Conservation (phyloP, 2,113 vertebrate genomes). For the Dendropsophus ebraccatus region DNA sequence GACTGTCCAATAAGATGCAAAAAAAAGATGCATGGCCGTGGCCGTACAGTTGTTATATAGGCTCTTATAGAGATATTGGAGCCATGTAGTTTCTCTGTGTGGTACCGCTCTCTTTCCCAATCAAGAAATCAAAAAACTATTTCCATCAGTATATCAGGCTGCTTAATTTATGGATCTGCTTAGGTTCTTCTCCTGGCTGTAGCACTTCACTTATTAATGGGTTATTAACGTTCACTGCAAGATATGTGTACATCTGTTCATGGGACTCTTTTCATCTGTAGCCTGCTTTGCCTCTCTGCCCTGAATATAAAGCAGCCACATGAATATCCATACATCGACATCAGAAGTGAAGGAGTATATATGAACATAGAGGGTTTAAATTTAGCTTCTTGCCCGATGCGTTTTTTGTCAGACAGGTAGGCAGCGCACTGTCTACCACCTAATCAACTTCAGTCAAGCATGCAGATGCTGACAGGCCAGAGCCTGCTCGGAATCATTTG, state of each 20-base stretch:
- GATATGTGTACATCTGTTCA: background rate
- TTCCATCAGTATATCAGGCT: background rate
- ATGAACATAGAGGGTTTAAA: slow-evolving; percentile 21
- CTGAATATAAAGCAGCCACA: slow-evolving; percentile 24
- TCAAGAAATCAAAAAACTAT: no score
- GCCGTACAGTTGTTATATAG: no score
- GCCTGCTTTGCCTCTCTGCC: background rate
- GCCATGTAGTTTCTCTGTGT: no score
- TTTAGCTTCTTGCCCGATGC: slow-evolving; percentile 29
- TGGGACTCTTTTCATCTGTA: slow-evolving; percentile 3
- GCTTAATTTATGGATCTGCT: background rate
- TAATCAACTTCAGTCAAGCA: slow-evolving; percentile 22
- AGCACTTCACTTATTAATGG: background rate
- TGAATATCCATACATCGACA: slow-evolving; percentile 13
- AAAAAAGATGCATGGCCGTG: no score
- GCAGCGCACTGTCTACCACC: slow-evolving; percentile 18
- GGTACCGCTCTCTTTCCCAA: no score
- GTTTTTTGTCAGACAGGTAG: slow-evolving; percentile 36
- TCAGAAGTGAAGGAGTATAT: background rate
- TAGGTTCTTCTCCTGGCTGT: background rate
- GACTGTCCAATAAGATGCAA: no score
- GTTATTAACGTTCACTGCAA: background rate
- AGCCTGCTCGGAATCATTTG: slow-evolving; percentile 12
- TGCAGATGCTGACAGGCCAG: slow-evolving; percentile 29
- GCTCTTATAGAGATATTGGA: no score